Conservation (phyloP, 1,140 invertebrate species). For the Procambarus virginalis region DNA sequence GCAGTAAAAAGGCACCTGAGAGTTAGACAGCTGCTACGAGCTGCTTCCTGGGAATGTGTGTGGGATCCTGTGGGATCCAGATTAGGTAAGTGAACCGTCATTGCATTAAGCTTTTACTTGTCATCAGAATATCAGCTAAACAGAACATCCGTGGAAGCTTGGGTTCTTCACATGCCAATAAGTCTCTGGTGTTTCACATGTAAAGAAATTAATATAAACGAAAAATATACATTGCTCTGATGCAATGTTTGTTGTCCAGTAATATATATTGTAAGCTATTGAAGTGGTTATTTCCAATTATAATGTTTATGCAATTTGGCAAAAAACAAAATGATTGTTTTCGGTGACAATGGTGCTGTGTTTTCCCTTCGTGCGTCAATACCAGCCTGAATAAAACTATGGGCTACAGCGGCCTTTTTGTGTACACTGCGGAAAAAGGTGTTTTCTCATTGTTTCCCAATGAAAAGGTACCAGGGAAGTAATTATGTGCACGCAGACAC, state of each 20-base stretch:
- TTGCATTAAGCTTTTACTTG: too few relatives aligned
- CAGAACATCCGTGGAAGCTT: too few relatives aligned
- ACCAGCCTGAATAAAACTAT: not conserved
- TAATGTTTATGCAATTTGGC: not conserved
- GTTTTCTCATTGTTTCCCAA: not conserved
- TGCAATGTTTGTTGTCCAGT: not conserved
- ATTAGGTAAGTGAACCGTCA: too few relatives aligned
- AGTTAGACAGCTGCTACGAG: too few relatives aligned
- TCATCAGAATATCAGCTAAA: too few relatives aligned
- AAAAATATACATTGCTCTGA: not conserved
- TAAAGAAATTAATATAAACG: not conserved
- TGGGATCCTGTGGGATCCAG: too few relatives aligned
- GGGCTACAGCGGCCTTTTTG: not conserved
- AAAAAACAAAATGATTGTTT: not conserved
- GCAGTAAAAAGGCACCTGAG: too few relatives aligned
- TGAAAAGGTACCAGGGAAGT: not conserved
- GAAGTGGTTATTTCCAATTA: not conserved
- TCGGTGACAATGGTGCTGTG: not conserved
- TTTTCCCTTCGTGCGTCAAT: not conserved
- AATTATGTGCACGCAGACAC: not conserved
- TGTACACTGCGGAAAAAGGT: not conserved
- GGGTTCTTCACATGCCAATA: too few relatives aligned
- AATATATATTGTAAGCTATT: not conserved
- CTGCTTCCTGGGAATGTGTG: too few relatives aligned
- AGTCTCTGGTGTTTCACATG: too few relatives aligned